phyloP scores from a whole-genome alignment of 2,888 invertebrate genomes.

The Bombylius major region DNA sequence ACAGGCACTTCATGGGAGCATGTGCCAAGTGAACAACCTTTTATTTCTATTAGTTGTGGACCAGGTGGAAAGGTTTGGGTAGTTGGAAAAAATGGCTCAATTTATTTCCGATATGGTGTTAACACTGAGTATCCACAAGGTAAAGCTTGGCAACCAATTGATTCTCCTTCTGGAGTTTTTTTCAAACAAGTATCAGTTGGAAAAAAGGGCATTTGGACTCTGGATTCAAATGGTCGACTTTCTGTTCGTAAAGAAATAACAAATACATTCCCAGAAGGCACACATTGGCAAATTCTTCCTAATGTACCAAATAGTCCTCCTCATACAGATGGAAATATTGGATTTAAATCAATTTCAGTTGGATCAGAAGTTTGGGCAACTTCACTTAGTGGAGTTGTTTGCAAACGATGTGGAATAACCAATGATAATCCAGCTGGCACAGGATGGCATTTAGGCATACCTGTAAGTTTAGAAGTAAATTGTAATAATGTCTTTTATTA shows the following conservation, averaged over 20 bases:
- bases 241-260: conserved; percentile 69
- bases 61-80: conserved; percentile 67
- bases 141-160: conserved; percentile 66
- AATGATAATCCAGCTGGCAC: conserved; percentile 58
- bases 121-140: conserved; percentile 53
- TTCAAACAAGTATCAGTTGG: conserved; percentile 67
- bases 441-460: conserved; percentile 63
- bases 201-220: conserved; percentile 61
- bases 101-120: conserved; percentile 68
- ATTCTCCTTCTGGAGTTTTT: conserved; percentile 51
- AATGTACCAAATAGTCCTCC: conserved; percentile 46
- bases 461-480: conserved; percentile 20
- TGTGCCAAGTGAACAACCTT: conserved; percentile 58
- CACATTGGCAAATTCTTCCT: conserved; percentile 64
- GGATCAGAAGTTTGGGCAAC: conserved; percentile 67
- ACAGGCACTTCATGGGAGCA: conserved; percentile 46
- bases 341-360: conserved; percentile 61
- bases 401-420: conserved; percentile 63
- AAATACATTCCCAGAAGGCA: conserved; percentile 64
- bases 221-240: conserved; percentile 59
- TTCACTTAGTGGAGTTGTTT: conserved; percentile 53
- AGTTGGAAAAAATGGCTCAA: conserved; percentile 69
- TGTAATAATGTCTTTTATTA: conserved; percentile 1
- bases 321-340: conserved; percentile 39
- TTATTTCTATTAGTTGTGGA: conserved; percentile 58